Conservation (phyloP, 2,113 vertebrate genomes). For the Petroica traversi region DNA sequence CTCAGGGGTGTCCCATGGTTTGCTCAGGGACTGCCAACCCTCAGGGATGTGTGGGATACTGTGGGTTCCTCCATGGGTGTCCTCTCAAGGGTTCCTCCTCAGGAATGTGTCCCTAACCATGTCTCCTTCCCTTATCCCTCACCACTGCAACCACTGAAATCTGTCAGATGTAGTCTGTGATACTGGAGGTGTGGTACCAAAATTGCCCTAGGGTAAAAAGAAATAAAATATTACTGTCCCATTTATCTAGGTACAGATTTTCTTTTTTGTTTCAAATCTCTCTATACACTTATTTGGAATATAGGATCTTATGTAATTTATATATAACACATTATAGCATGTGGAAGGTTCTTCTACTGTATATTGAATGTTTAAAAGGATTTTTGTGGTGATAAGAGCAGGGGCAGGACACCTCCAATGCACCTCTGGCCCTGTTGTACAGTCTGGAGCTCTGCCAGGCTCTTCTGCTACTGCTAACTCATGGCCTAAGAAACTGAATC, state of each 20-base stretch:
- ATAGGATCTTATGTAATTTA: not conserved
- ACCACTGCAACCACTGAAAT: too few relatives aligned
- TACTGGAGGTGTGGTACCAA: too few relatives aligned
- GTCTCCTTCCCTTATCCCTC: too few relatives aligned
- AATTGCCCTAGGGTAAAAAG: not conserved
- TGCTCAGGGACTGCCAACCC: not conserved
- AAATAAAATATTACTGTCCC: not conserved
- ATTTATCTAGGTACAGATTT: accelerated
- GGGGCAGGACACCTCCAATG: not conserved
- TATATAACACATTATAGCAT: not conserved
- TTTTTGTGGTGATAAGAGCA: not conserved
- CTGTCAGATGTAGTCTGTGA: too few relatives aligned
- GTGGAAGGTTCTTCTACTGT: not conserved
- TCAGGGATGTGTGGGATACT: not conserved
- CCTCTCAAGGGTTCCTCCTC: not conserved
- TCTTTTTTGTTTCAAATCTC: not conserved
- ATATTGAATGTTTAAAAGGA: not conserved
- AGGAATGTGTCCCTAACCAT: too few relatives aligned
- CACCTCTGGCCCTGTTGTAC: not conserved
- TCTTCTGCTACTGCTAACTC: not conserved
- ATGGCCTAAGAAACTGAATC: not conserved
- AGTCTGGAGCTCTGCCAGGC: not conserved
- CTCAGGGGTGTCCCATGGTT: not conserved
- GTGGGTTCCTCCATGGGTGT: accelerated
- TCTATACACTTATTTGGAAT: not conserved